Base-by-base conservation (phyloP, 2,797 vertebrate genomes). In the Crenuchus spilurus region DNA sequence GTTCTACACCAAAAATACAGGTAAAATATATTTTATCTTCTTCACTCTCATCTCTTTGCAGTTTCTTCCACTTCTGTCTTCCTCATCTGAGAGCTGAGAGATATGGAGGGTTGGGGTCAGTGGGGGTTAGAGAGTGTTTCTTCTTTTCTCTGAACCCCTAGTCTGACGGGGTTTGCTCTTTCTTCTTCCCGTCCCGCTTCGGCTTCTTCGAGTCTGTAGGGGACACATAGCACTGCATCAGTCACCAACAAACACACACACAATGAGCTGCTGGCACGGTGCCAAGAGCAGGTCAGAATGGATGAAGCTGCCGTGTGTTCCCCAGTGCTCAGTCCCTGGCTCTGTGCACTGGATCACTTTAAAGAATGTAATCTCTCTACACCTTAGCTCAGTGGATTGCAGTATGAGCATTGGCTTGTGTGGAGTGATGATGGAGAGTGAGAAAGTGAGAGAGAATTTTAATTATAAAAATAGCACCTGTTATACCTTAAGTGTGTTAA, bases 141-240 rank as follows among this genome's bases (percentile, higher is more conserved):
- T 24, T 57, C 30, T 30, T 46, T 74, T 69, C 24, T 28, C 83
- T 55, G 52, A 55, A 33, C 65, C 82, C 44, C 89, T 89, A 89
- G 87, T 93, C 89, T 87, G 86, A 85, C 35, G 85, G 90, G 80
- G 86, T 69, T 68, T 91, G 90, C 9, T 93, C 92, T 84, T 90
- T 91, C 85, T 93, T 93, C 88, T 92, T 93, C 22, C 89, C 88
- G 18, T 92, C 92, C 63, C 92, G 90, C 84, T 92, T 93, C 71
- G 91, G 91, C 88, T 94, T 94, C 86, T 88, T 90, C 48, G 91
- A 87, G 62, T 92, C 93, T 94, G 88, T 20, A 37, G 66, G 54
- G n/a, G 33, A 72, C 33, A 76, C 2, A 54, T 37, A 49, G 28
- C 20, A 51, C 42, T 13, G 31, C 22, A 65, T 73, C 51, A 70